These are phyloP conservation scores for Phoronis australis DNA, from an alignment of 2,888 invertebrate genomes.

Conservation along the genomic window DNA sequence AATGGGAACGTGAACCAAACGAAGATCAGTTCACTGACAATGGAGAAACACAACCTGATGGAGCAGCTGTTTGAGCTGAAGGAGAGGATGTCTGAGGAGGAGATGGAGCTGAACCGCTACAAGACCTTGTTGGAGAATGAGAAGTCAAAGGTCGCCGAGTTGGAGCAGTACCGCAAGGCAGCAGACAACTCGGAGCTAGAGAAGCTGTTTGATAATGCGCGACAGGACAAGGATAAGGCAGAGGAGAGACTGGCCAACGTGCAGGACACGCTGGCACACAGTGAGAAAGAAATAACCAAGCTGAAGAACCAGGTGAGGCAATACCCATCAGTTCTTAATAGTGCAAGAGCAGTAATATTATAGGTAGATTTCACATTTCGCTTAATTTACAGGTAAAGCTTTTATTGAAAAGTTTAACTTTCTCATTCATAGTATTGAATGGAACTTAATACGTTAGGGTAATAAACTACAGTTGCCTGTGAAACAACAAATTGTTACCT, in stretches of 20 bases:
- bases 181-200: conserved; percentile 69
- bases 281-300: conserved; percentile 65
- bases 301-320: conserved; percentile 66
- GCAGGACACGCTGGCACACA: conserved; percentile 61
- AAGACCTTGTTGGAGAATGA: conserved; percentile 77
- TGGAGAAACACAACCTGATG: conserved; percentile 71
- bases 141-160: conserved; percentile 71
- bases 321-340: too few relatives aligned
- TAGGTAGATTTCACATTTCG: too few relatives aligned
- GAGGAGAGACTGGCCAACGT: conserved; percentile 52
- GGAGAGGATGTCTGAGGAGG: conserved; percentile 69
- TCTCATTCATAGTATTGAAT: too few relatives aligned
- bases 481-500: too few relatives aligned
- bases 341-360: too few relatives aligned
- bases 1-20: conserved; percentile 66
- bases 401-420: too few relatives aligned
- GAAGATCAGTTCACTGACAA: conserved; percentile 65
- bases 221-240: conserved; percentile 68
- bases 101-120: conserved; percentile 74
- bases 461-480: too few relatives aligned
- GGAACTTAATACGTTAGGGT: too few relatives aligned
- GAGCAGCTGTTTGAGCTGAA: conserved; percentile 60
- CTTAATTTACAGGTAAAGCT: too few relatives aligned
- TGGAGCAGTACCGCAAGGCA: conserved; percentile 58
- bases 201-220: conserved; percentile 58